Percentiles rank a stretch among this genome's conserved stretches.
Conservation (phyloP, 2,113 vertebrate species). For the Malurus melanocephalus region DNA sequence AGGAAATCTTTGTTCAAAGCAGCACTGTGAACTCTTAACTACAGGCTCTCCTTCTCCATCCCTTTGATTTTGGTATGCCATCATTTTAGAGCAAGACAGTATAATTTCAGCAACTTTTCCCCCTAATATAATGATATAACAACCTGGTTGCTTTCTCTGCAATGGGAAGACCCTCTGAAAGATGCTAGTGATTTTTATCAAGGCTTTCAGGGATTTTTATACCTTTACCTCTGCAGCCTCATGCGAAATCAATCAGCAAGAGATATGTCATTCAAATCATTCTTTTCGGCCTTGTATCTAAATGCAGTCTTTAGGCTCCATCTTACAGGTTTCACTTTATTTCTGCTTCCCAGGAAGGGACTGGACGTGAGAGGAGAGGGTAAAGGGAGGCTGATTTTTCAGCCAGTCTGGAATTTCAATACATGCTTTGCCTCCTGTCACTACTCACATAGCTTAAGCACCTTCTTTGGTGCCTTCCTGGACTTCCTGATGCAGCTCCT, state of each 20-base stretch:
- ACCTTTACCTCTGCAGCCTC: not conserved
- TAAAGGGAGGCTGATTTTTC: not conserved
- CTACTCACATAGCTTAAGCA: not conserved
- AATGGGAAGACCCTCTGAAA: not conserved
- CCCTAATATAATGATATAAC: not conserved
- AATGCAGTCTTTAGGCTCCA: conserved; percentile 36
- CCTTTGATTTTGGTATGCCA: not conserved
- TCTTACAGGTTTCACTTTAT: not conserved
- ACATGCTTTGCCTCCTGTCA: not conserved
- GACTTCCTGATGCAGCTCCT: not conserved
- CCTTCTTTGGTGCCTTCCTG: not conserved
- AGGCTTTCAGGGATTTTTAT: conserved; percentile 21
- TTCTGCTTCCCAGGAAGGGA: not conserved
- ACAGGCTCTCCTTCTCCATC: not conserved
- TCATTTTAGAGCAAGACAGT: not conserved
- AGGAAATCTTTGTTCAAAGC: conserved; percentile 35
- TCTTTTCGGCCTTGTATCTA: conserved; percentile 12
- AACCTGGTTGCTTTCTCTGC: not conserved
- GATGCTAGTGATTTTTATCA: not conserved
- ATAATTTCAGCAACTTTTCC: not conserved
- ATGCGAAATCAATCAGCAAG: conserved; percentile 1
- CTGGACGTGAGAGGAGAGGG: not conserved
- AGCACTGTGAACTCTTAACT: not conserved
- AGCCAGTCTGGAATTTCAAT: not conserved
- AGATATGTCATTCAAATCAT: not conserved